Percentiles rank a stretch among this genome's conserved stretches.
These are phyloP conservation scores for Leontopithecus rosalia DNA, from an alignment of 2,797 vertebrate species.

Conservation along the genomic window DNA sequence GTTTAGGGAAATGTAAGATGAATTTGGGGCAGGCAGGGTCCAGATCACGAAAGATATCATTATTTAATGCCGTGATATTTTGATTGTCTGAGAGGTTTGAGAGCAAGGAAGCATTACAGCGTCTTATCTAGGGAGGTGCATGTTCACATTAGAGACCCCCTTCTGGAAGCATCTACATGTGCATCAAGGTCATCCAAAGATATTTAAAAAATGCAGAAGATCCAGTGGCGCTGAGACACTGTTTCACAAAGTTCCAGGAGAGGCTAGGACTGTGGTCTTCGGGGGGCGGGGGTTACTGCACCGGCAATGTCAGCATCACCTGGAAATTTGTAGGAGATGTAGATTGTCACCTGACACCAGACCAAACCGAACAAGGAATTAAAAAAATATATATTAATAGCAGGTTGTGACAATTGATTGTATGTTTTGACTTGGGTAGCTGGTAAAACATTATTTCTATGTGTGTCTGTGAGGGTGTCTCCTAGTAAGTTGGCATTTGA, in stretches of 20 bases:
- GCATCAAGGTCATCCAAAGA: too few species aligned
- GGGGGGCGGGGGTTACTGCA: not conserved
- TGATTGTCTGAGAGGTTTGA: too few species aligned
- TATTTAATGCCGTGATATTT: not conserved
- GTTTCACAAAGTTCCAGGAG: not conserved
- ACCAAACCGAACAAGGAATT: not conserved
- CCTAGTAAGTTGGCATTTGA: not conserved
- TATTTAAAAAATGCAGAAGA: not conserved
- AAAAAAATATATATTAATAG: too few species aligned
- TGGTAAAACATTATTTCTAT: fast-evolving
- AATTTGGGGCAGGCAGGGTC: not conserved
- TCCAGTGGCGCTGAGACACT: not conserved
- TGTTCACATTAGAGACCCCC: not conserved
- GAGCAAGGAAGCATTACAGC: not conserved
- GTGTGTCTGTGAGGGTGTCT: not conserved
- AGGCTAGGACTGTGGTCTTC: not conserved
- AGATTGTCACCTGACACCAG: not conserved
- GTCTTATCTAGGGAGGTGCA: not conserved
- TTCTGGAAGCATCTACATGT: too few species aligned
- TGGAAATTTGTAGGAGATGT: not conserved
- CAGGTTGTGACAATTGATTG: not conserved
- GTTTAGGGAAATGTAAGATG: not conserved
- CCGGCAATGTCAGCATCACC: not conserved
- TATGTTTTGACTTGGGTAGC: not conserved
- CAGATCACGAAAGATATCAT: not conserved